Evolutionary conservation across 2,113 vertebrate species (phyloP).

Genomic region (human (Homo sapiens)): GRCh38 chr2:143112001-143112500

Average conservation of each 20-base stretch:
- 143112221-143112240: not conserved
- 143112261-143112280: not conserved
- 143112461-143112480: not conserved
- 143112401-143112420: not conserved
- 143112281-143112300: not conserved
- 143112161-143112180: not conserved
- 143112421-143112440: not conserved
- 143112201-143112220: not conserved
- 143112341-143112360: not conserved
- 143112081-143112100: not conserved
- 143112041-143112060: not conserved
- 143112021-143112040: not conserved
- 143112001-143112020: not conserved
- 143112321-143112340: not conserved
- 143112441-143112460: not conserved
- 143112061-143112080: not conserved
- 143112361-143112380: not conserved
- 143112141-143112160: not conserved
- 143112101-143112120: not conserved
- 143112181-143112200: not conserved
- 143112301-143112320: not conserved
- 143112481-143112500: not conserved
- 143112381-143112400: not conserved
- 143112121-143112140: not conserved
- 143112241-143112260: not conserved